phyloP scores from a whole-genome alignment of 2,797 vertebrate genomes.

The Sebastes minor region DNA sequence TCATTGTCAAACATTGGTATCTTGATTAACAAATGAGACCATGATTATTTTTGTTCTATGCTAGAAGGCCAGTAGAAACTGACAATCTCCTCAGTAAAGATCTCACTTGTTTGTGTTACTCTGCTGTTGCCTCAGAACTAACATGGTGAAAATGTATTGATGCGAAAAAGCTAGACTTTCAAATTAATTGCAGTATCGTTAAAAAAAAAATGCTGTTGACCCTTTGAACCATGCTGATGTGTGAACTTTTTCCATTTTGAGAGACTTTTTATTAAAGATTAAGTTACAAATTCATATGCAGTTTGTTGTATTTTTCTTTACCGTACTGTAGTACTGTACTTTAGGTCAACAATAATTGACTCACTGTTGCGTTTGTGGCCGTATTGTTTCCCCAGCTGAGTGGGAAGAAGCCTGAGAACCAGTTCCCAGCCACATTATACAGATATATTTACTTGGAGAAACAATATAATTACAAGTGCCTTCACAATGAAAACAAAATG shows the following conservation, averaged over 20 bases:
- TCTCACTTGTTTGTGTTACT: conserved; percentile 8
- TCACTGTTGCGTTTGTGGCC: neutral
- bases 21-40: neutral
- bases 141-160: neutral
- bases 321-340: neutral
- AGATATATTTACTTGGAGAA: neutral
- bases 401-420: neutral
- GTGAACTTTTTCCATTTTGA: conserved; percentile 10
- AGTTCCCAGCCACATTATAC: neutral
- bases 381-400: neutral
- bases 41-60: neutral
- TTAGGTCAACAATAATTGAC: neutral
- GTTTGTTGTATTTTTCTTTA: neutral
- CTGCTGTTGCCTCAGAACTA: conserved; percentile 4
- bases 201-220: neutral
- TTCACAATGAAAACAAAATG: neutral
- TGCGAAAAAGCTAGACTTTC: neutral
- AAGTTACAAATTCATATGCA: neutral
- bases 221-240: conserved; percentile 26
- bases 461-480: neutral
- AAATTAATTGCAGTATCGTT: conserved; percentile 2
- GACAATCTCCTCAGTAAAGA: neutral
- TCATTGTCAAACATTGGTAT: neutral
- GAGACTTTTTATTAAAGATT: conserved; percentile 61
- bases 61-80: neutral